Evolutionary conservation across 2,888 invertebrate species (phyloP), one percentile per base, ranked within the genome.

Genomic region (Aproaerema taeniolella): DNA sequence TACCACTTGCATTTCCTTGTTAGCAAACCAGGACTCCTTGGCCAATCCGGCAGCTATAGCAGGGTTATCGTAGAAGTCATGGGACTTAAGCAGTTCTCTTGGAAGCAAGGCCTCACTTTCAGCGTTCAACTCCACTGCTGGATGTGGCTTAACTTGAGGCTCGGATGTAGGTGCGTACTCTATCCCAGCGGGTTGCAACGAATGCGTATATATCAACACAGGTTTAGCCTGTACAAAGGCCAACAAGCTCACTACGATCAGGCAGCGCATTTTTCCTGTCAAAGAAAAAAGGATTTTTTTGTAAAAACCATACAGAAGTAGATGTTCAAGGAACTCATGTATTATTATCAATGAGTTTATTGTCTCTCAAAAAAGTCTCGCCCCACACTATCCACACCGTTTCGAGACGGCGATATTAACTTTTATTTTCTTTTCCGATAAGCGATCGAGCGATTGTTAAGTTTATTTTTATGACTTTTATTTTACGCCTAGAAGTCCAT

Each of bases 1-100:
- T 30, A 91, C 88, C 1, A 95, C 94, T 45, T 91, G 92, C 88
- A 91, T 92, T 67, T 94, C 94, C 60, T 93, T 93, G 50, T 91
- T 89, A 0, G 90, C 88, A 50, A 93, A 90, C 92, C 94, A 93
- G 0, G 94, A 94, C 55, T 92, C 93, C 55, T 91, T 91, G 1
- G 95, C 94, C 7, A 95, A 80, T 0, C 90, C 91, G 4, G 90
- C 90, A 4, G 92, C 94, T 8, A 93, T 89, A 1, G 85, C 70
- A 0, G 94, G 94, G 73, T 95, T 91, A 56, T 92, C 93, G 67
- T 93, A 95, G 69, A 95, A 95, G 4, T 81, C 79, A 31, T 88
- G 88, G 14, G 89, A 82, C 62, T 92, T 93, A 35, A 89, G 75
- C 16, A 93, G 74, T 43, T 93, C 90, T 0, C 89, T 76, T 0